A percentile compares a stretch with the other conserved stretches of the same genome.
These are phyloP conservation scores for Elymnias hypermnestra DNA, from an alignment of 1,140 invertebrate genomes.

Conservation along the genomic window DNA sequence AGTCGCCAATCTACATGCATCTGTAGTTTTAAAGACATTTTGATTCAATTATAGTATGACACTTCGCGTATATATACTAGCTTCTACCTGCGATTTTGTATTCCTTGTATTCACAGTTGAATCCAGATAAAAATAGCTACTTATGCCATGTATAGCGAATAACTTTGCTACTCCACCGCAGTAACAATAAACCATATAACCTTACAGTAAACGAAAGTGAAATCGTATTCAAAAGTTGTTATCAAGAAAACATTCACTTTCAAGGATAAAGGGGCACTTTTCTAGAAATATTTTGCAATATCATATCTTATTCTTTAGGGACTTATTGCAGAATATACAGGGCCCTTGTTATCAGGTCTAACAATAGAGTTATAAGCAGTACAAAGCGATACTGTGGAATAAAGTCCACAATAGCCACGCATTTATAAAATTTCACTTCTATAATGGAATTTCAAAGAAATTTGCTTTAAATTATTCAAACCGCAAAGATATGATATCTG, in stretches of 20 bases:
- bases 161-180: too few relatives aligned
- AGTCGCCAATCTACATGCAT: too few relatives aligned
- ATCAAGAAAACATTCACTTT: not conserved
- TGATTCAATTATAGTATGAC: too few relatives aligned
- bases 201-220: not conserved
- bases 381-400: not conserved
- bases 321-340: not conserved
- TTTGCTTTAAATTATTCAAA: not conserved
- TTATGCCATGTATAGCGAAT: too few relatives aligned
- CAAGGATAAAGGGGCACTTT: not conserved
- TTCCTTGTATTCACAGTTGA: too few relatives aligned
- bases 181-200: too few relatives aligned
- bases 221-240: not conserved
- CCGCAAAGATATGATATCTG: too few relatives aligned
- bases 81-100: too few relatives aligned
- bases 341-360: not conserved
- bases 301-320: constrained; percentile 3
- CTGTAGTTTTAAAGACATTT: too few relatives aligned
- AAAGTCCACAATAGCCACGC: not conserved
- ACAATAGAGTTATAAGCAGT: not conserved
- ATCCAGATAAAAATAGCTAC: too few relatives aligned
- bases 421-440: not conserved
- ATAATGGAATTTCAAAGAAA: not conserved
- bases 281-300: not conserved
- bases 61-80: too few relatives aligned